phyloP scores from a whole-genome alignment of 2,888 invertebrate species.

The Rhyacophila evoluta region DNA sequence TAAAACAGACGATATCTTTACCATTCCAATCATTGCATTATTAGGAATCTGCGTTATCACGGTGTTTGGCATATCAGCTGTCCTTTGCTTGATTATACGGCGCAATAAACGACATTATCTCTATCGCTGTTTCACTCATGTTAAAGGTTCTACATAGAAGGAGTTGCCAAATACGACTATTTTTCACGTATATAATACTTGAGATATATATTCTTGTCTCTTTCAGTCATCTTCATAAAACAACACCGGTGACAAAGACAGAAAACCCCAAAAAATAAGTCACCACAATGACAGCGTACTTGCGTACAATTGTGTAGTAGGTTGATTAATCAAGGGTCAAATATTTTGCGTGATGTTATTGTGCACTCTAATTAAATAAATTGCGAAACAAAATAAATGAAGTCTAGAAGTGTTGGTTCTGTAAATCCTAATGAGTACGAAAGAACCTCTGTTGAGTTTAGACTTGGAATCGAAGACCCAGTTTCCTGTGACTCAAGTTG shows the following conservation, averaged over 20 bases:
- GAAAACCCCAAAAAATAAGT: not conserved
- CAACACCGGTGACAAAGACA: conserved; percentile 8
- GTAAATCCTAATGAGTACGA: conserved; percentile 72
- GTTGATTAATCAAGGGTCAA: conserved; percentile 36
- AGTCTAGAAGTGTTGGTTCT: conserved; percentile 65
- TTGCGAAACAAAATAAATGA: conserved; percentile 64
- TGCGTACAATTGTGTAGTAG: conserved; percentile 36
- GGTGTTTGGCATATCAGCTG: conserved; percentile 48
- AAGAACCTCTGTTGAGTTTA: conserved; percentile 74
- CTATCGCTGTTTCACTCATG: conserved; percentile 30
- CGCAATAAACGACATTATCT: conserved; percentile 30
- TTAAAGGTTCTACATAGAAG: conserved; percentile 25
- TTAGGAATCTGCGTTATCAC: conserved; percentile 48
- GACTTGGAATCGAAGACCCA: conserved; percentile 71
- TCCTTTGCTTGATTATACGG: conserved; percentile 38
- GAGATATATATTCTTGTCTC: conserved; percentile 28
- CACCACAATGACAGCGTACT: conserved; percentile 28
- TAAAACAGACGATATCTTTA: conserved; percentile 35
- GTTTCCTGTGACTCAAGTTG: conserved; percentile 65
- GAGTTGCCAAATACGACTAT: conserved; percentile 30
- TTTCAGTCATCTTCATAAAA: not conserved
- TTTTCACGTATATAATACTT: not conserved
- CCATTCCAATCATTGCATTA: not conserved
- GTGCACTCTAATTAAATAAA: conserved; percentile 30
- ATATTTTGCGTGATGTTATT: conserved; percentile 45